Evolutionary conservation across 2,797 vertebrate genomes (phyloP).

Genomic region (Peromyscus aztecus): DNA sequence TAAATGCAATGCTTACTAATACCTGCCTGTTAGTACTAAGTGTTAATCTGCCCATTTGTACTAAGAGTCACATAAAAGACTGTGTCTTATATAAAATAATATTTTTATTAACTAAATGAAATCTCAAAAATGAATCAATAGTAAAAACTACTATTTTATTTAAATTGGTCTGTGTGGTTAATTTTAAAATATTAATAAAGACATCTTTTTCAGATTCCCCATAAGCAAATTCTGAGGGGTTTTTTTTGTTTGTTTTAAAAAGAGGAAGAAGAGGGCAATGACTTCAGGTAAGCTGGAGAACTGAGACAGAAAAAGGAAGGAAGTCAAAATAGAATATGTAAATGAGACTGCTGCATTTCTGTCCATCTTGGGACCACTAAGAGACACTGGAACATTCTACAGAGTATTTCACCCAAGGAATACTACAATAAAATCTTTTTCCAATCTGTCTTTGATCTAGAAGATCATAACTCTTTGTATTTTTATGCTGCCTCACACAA

Average conservation of each 20-base stretch:
- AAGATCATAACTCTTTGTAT: background rate
- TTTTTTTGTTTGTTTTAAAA: background rate
- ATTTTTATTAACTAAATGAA: background rate
- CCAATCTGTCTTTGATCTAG: background rate
- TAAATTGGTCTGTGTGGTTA: background rate
- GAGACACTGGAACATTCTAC: background rate
- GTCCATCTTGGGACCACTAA: background rate
- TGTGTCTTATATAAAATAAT: background rate
- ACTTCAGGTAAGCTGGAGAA: background rate
- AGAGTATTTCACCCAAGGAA: background rate
- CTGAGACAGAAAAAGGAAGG: background rate
- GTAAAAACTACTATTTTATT: background rate
- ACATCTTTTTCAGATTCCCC: background rate
- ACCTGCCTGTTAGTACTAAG: background rate
- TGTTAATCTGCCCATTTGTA: background rate
- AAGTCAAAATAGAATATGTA: background rate
- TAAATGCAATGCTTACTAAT: background rate
- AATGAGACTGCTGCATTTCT: background rate
- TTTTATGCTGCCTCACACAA: background rate
- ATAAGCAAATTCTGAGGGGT: background rate
- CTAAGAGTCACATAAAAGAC: background rate
- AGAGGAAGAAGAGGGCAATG: background rate
- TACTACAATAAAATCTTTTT: background rate
- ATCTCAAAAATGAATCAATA: background rate
- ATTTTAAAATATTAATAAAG: slow-evolving; percentile 26